A percentile compares a stretch with the other conserved stretches of the same genome.
phyloP scores from a whole-genome alignment of 2,797 vertebrate species.

The Scolopax rusticola region DNA sequence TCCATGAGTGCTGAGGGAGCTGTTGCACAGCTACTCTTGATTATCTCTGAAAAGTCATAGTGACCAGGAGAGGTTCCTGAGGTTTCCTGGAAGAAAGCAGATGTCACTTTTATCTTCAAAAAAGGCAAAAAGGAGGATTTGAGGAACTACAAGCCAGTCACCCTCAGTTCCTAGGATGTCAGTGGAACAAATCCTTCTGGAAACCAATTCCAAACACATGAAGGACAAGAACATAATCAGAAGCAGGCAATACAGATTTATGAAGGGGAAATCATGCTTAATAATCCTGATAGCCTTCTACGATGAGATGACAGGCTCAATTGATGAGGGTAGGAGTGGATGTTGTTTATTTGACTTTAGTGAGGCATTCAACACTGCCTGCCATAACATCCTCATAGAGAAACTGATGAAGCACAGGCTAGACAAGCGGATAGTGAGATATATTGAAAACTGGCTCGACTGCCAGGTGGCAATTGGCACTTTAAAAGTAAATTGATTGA shows the following conservation, averaged over 20 bases:
- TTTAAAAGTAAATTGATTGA: neutral
- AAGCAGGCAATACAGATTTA: neutral
- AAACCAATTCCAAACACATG: neutral
- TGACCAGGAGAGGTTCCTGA: neutral
- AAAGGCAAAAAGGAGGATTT: neutral
- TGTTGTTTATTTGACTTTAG: neutral
- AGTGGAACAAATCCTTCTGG: neutral
- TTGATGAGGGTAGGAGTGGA: neutral
- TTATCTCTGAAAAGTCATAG: neutral
- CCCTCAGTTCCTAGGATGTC: neutral
- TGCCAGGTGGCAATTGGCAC: neutral
- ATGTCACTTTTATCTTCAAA: neutral
- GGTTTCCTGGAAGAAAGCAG: neutral
- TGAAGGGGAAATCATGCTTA: neutral
- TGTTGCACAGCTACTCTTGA: neutral
- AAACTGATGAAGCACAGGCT: neutral
- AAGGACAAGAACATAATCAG: neutral
- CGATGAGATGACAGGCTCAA: neutral
- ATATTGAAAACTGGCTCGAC: neutral
- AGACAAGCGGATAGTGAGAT: fast-evolving
- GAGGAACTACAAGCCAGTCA: neutral
- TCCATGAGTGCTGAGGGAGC: neutral
- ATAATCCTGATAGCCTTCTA: neutral
- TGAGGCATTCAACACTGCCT: neutral
- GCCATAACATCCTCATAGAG: neutral